Evolutionary conservation across 1,140 invertebrate species (phyloP), one percentile per base, ranked within the genome.

Genomic region (Colletes gigas): DNA sequence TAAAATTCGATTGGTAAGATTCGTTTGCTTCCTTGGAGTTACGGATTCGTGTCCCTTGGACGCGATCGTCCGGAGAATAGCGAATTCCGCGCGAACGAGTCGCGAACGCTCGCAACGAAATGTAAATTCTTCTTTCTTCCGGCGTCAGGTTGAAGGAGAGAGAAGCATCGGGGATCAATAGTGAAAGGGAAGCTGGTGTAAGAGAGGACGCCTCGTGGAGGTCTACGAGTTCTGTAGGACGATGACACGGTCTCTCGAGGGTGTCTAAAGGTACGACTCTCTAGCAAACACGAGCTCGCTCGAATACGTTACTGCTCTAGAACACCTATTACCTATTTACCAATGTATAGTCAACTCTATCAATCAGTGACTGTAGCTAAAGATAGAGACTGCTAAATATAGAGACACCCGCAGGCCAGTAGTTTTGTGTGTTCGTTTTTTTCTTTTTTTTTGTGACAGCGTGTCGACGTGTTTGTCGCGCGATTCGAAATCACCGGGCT

Each of bases 351-450:
- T 86, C 86, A 86, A 81, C 82, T 92, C 83, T 89, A 91, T 92
- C 91, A 92, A 90, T 92, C 90, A 90, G 84, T 87, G 85, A 84
- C 87, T 88, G 76, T 30, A 39, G 82, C 88, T 92, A 91, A 92
- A 90, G 76, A 91, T 90, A 91, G 89, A 88, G 81, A 85, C 71
- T 75, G 83, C 87, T 91, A 92, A 91, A 91, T 89, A 91, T 91
- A 90, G 88, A 83, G 71, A 87, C 82, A 82, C 86, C 84, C 88
- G 88, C 85, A 72, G 80, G 87, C 87, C 86, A 88, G 78, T 82
- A 86, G 81, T 21, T 69, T 10, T 74, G 10, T 84, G 69, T 86
- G 59, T 30, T 30, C 2, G 55, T 57, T 72, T 41, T 81, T 39
- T 21, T 30, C 2, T 30, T 30, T 30, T 30, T 30, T 30, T 30